Evolutionary conservation across 2,113 vertebrate species (phyloP).

Genomic region (Siniperca chuatsi): DNA sequence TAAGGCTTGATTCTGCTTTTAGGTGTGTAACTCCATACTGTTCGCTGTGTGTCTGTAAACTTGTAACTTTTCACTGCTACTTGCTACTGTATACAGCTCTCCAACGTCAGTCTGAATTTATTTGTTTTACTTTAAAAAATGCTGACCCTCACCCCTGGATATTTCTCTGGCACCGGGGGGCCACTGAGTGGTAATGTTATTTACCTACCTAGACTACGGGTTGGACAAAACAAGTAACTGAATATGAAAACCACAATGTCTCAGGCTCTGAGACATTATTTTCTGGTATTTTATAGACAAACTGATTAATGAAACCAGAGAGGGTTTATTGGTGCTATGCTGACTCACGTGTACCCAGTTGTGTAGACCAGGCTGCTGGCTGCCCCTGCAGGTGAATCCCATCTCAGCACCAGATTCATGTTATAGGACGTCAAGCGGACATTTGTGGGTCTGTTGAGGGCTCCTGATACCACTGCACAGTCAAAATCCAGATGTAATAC

Average conservation of each 20-base stretch:
- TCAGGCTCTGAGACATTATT: neutral
- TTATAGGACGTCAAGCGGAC: slow-evolving; percentile 64
- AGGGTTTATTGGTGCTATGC: neutral
- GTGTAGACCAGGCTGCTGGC: slow-evolving; percentile 53
- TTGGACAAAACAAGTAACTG: neutral
- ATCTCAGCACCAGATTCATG: slow-evolving; percentile 73
- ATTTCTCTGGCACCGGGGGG: no score
- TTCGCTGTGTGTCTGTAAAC: neutral
- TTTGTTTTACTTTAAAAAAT: no score
- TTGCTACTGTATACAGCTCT: neutral
- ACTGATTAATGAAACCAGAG: neutral
- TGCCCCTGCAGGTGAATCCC: slow-evolving; percentile 60
- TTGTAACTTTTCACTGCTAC: neutral
- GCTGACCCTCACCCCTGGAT: no score
- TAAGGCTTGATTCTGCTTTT: no score
- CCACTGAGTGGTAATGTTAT: no score
- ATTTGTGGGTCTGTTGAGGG: slow-evolving; percentile 54
- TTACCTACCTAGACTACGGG: neutral
- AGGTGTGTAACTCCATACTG: neutral
- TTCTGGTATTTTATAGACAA: neutral
- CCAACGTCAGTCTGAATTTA: neutral
- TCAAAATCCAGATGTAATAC: neutral
- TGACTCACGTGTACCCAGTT: slow-evolving; percentile 59
- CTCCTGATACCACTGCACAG: slow-evolving; percentile 32
- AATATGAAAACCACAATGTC: neutral